A percentile compares a stretch with the other conserved stretches of the same genome.
Evolutionary conservation across 1,140 invertebrate genomes (phyloP).

Genomic region (Physella acuta): DNA sequence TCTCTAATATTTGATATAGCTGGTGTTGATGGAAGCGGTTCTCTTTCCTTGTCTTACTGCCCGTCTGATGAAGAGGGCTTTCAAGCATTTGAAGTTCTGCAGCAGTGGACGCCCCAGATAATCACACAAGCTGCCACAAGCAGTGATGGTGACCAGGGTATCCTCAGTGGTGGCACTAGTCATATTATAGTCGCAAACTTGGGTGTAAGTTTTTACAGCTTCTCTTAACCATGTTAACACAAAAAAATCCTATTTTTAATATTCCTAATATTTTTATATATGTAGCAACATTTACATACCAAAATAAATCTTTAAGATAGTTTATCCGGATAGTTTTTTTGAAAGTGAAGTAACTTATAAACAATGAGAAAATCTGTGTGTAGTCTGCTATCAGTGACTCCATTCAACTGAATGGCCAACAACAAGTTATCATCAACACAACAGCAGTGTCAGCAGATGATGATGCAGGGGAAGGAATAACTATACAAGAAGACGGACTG

Average conservation of each 20-base stretch:
- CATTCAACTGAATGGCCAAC: slow-evolving; percentile 37
- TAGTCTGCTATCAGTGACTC: slow-evolving; percentile 31
- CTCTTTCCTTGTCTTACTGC: slow-evolving; percentile 18
- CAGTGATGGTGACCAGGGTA: slow-evolving; percentile 27
- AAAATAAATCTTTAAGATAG: no score
- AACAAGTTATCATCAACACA: slow-evolving; percentile 34
- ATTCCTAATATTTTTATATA: no score
- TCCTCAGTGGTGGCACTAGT: slow-evolving; percentile 40
- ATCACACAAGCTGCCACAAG: slow-evolving; percentile 43
- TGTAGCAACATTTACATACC: no score
- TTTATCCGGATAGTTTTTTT: no score
- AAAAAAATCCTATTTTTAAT: no score
- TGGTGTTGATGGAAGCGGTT: slow-evolving; percentile 10
- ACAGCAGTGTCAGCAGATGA: slow-evolving; percentile 20
- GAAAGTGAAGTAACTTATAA: no score
- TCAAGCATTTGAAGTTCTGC: slow-evolving; percentile 49
- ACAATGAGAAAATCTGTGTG: background rate
- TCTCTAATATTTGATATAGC: slow-evolving; percentile 26
- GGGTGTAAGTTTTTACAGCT: no score
- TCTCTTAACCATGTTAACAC: no score
- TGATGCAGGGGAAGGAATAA: slow-evolving; percentile 6
- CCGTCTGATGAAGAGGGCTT: slow-evolving; percentile 31
- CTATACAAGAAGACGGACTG: no score
- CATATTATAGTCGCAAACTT: slow-evolving; percentile 56
- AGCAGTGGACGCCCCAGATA: slow-evolving; percentile 41